Conservation (phyloP, 2,797 vertebrate genomes). For the Channa striata region DNA sequence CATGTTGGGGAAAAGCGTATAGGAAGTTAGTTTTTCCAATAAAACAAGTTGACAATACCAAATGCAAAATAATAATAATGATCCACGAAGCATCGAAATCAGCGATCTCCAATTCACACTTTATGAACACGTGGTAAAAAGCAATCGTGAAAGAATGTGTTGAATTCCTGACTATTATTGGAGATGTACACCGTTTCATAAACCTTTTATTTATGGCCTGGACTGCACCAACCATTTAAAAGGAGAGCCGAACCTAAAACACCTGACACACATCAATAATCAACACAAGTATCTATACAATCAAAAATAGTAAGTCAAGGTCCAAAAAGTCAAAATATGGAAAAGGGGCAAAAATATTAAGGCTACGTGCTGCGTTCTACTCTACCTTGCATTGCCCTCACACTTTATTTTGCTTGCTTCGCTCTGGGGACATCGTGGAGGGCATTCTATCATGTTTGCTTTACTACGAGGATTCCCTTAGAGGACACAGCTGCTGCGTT, state of each 20-base stretch:
- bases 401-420: no score
- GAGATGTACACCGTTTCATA: neutral
- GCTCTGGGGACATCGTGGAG: no score
- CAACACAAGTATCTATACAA: neutral
- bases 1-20: slow-evolving; percentile 5
- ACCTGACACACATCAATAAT: neutral
- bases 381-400: no score
- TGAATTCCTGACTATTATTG: neutral
- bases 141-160: no score
- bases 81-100: neutral
- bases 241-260: neutral
- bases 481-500: no score
- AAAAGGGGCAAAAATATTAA: no score
- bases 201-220: neutral
- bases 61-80: slow-evolving; percentile 5
- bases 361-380: no score
- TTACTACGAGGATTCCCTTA: no score
- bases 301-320: neutral
- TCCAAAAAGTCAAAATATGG: neutral
- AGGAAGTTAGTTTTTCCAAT: slow-evolving; percentile 19
- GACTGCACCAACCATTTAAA: neutral
- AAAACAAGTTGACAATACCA: neutral
- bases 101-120: no score
- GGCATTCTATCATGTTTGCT: no score
- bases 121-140: no score